Evolutionary conservation across 2,113 vertebrate species (phyloP).

Genomic region (Collichthys lucidus): DNA sequence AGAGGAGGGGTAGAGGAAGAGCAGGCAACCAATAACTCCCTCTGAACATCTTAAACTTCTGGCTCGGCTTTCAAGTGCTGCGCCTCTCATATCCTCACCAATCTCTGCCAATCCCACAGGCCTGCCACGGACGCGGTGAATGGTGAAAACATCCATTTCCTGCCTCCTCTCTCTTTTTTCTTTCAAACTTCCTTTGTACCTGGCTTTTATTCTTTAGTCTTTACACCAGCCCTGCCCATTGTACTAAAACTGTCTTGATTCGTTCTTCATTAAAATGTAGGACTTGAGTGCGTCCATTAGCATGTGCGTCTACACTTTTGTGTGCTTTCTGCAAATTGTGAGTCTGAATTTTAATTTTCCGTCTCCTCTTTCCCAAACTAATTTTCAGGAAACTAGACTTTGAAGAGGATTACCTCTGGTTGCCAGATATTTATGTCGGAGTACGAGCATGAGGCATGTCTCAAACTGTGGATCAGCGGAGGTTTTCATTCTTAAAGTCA

Average conservation of each 20-base stretch:
- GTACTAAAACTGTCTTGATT: not conserved
- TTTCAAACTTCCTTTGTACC: conserved; percentile 41
- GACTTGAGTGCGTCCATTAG: not conserved
- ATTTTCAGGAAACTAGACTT: conserved; percentile 69
- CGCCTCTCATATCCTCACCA: conserved; percentile 54
- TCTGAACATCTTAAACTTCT: conserved; percentile 73
- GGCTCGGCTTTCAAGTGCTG: conserved; percentile 68
- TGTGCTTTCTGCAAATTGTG: not conserved
- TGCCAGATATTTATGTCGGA: conserved; percentile 57
- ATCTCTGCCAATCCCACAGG: conserved; percentile 59
- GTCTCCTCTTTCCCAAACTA: conserved; percentile 44
- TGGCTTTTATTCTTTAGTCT: conserved; percentile 25
- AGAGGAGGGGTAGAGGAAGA: conserved; percentile 41
- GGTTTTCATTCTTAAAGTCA: conserved; percentile 51
- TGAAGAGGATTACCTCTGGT: conserved; percentile 56
- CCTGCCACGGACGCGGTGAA: conserved; percentile 40
- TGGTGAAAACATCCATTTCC: conserved; percentile 34
- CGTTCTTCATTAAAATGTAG: conserved; percentile 5
- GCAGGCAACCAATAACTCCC: conserved; percentile 53
- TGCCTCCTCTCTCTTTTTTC: conserved; percentile 1
- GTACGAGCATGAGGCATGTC: conserved; percentile 31
- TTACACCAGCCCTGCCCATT: conserved; percentile 24
- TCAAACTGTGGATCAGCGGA: conserved; percentile 43
- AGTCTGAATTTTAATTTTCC: conserved; percentile 25
- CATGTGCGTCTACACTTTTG: not conserved